Base-by-base conservation (phyloP, 2,797 vertebrate species). In the Onychomys torridus region DNA sequence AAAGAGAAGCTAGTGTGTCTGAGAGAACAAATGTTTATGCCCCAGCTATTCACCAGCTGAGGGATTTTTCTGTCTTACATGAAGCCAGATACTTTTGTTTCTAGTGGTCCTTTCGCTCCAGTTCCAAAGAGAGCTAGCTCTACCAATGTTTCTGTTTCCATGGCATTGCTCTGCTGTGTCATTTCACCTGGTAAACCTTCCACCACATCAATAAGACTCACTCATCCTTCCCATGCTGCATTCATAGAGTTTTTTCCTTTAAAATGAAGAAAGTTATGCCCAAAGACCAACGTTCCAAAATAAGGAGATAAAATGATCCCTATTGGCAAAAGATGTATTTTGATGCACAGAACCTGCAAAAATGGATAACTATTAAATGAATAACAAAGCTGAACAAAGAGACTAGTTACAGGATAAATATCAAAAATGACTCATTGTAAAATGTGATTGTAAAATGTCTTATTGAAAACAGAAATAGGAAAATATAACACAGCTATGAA, bases 311-410 rank as follows among this genome's bases (percentile, higher is more conserved):
- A 92, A 94, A 94, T 95, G 77, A 93, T 88, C 75, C 73, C 90
- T 78, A 88, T 94, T 93, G 95, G 49, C 34, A 92, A 94, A 96
- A 95, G 61, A 83, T 75, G 14, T 71, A 90, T 94, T 85, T 93
- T 92, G 92, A 88, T 83, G 57, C 29, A 13, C 75, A 71, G 55
- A 93, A 92, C 14, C 17, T 79, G 85, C 67, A 90, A 96, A 96
- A 90, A 95, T 7, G 43, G 55, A 85, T 67, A 96, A 34, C 79
- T 84, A 93, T 84, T 83, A 94, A 91, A 83, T 89, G 78, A 96
- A 89, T 90, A 95, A 90, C 69, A 90, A 75, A 95, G 8, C 46
- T 94, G 82, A 93, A 46, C 40, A 94, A 84, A 95, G 84, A 90
- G 49, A 95, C 52, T 25, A n/a, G 85, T 94, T 96, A 76, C 21